A percentile compares a stretch with the other conserved stretches of the same genome.
phyloP scores from a whole-genome alignment of 2,797 vertebrate species.

The Microctenopoma stevenorrisi region DNA sequence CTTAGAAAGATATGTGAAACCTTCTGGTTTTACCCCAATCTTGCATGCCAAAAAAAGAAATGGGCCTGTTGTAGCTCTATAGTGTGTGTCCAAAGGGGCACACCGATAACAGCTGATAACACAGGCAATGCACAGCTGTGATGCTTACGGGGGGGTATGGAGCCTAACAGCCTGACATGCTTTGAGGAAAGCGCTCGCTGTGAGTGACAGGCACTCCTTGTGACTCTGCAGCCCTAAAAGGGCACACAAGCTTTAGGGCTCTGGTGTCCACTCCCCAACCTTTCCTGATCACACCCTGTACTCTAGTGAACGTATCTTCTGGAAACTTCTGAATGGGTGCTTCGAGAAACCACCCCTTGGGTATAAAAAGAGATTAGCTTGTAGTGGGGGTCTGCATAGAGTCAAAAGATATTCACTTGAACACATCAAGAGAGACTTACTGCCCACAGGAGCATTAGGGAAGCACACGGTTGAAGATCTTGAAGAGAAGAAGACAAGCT shows the following conservation, averaged over 20 bases:
- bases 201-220: slow-evolving; percentile 86
- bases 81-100: slow-evolving; percentile 31
- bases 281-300: slow-evolving; percentile 56
- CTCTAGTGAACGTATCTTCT: slow-evolving; percentile 76
- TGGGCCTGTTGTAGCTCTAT: slow-evolving; percentile 21
- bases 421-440: slow-evolving; percentile 46
- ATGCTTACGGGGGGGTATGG: slow-evolving; percentile 43
- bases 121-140: slow-evolving; percentile 72
- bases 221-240: slow-evolving; percentile 84
- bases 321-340: slow-evolving; percentile 82
- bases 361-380: slow-evolving; percentile 81
- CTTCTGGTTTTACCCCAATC: slow-evolving; percentile 31
- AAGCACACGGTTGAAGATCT: slow-evolving; percentile 35
- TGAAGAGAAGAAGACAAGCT: slow-evolving; percentile 44
- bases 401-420: slow-evolving; percentile 43
- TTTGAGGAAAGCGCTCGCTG: slow-evolving; percentile 68
- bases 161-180: slow-evolving; percentile 49
- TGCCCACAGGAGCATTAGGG: slow-evolving; percentile 34
- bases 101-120: slow-evolving; percentile 54
- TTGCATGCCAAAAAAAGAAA: slow-evolving; percentile 39
- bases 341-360: slow-evolving; percentile 79
- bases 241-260: slow-evolving; percentile 76
- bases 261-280: slow-evolving; percentile 43
- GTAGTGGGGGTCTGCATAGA: slow-evolving; percentile 47
- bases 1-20: slow-evolving; percentile 24